These are phyloP conservation scores for Hypercompe scribonia DNA, from an alignment of 2,888 invertebrate species.

Conservation along the genomic window DNA sequence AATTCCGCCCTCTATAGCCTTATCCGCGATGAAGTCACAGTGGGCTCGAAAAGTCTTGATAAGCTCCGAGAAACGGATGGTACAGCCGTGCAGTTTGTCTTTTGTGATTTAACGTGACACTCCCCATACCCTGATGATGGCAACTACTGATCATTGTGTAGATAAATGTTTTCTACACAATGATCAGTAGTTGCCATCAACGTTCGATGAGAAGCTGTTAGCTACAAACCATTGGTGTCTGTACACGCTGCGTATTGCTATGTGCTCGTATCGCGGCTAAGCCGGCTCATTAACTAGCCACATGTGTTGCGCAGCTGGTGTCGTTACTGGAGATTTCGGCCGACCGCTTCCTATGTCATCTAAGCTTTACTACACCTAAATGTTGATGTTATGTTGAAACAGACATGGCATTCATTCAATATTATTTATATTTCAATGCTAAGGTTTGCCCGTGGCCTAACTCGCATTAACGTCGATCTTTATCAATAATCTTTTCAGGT, in stretches of 20 bases:
- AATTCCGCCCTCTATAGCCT: background rate
- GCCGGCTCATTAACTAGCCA: conserved; percentile 11
- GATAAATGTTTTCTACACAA: background rate
- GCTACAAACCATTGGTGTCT: background rate
- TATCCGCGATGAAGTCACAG: background rate
- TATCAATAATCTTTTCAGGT: too few relatives aligned
- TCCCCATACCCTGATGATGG: background rate
- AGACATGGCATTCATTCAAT: background rate
- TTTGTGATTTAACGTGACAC: background rate
- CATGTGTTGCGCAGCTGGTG: conserved; percentile 41
- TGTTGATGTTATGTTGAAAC: background rate
- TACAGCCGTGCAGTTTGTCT: background rate
- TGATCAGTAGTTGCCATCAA: background rate
- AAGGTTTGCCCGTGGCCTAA: too few relatives aligned
- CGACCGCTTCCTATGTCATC: conserved; percentile 21
- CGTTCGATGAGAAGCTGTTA: background rate
- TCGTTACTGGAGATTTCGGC: conserved; percentile 10
- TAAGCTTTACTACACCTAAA: background rate
- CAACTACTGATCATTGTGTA: too few relatives aligned
- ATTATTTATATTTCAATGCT: background rate
- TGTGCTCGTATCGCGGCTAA: background rate
- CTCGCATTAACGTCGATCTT: too few relatives aligned
- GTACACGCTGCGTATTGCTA: background rate
- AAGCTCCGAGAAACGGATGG: background rate
- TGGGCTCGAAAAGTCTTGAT: background rate